Conservation (phyloP, 2,113 vertebrate genomes). For the Heliornis fulica region DNA sequence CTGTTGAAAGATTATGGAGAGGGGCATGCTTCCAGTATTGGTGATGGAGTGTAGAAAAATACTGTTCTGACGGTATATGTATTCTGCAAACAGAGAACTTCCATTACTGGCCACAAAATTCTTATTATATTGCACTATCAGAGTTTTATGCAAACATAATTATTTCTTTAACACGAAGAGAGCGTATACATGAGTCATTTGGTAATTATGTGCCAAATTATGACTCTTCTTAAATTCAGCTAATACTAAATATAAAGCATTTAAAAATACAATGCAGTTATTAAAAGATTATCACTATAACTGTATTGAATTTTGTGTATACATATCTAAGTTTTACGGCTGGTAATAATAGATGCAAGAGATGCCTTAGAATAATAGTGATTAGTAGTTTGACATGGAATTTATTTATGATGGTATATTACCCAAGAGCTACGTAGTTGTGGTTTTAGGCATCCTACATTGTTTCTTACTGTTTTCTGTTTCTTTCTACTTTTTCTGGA, state of each 20-base stretch:
- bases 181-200: neutral
- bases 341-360: neutral
- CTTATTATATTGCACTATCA: neutral
- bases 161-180: neutral
- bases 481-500: neutral
- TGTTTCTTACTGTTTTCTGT: neutral
- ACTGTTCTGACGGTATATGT: neutral
- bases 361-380: neutral
- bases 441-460: neutral
- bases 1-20: neutral
- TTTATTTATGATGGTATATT: neutral
- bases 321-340: neutral
- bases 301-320: neutral
- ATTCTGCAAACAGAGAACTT: neutral
- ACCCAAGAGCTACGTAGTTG: neutral
- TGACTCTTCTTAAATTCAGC: conserved; percentile 1
- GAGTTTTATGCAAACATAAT: neutral
- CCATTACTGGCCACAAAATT: neutral
- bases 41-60: neutral
- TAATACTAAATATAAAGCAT: conserved; percentile 26
- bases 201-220: conserved; percentile 6
- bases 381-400: neutral
- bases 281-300: conserved; percentile 14
- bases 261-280: conserved; percentile 12
- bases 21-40: neutral